Evolutionary conservation across 2,888 invertebrate genomes (phyloP).

Genomic region (Agrochola lota): DNA sequence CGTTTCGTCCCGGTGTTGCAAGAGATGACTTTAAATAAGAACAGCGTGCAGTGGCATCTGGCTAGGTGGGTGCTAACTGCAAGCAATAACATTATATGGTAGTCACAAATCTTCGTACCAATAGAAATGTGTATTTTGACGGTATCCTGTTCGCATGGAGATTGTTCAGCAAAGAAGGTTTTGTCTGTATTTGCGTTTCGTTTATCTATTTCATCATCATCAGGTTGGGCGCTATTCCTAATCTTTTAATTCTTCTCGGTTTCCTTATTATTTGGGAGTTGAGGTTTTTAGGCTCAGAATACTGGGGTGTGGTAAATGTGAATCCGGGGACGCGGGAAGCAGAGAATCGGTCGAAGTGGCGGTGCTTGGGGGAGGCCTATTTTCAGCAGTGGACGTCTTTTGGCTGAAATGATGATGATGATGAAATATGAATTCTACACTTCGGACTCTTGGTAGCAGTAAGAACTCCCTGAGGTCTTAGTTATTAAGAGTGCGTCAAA

Average conservation of each 20-base stretch:
- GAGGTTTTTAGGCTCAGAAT: not conserved
- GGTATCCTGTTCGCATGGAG: not conserved
- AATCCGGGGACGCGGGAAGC: not conserved
- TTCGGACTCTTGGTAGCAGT: not conserved
- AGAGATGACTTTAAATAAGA: conserved; percentile 17
- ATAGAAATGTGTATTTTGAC: conserved; percentile 19
- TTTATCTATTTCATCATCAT: not conserved
- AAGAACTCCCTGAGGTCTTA: not conserved
- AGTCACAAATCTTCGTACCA: conserved; percentile 31
- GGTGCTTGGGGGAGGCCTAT: too few relatives aligned
- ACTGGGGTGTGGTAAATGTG: not conserved
- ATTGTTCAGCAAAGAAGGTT: not conserved
- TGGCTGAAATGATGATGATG: too few relatives aligned
- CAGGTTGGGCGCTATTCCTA: not conserved
- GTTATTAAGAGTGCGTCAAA: not conserved
- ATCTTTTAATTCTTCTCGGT: not conserved
- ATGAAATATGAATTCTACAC: not conserved
- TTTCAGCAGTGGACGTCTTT: too few relatives aligned
- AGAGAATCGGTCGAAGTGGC: too few relatives aligned
- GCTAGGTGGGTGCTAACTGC: conserved; percentile 47
- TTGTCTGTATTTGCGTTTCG: not conserved
- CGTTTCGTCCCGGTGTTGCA: conserved; percentile 2
- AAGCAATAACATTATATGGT: conserved; percentile 54
- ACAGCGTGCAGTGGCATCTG: conserved; percentile 13
- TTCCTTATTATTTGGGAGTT: not conserved